Evolutionary conservation across 2,797 vertebrate genomes (phyloP).

Genomic region (Mionectes olivaceus): DNA sequence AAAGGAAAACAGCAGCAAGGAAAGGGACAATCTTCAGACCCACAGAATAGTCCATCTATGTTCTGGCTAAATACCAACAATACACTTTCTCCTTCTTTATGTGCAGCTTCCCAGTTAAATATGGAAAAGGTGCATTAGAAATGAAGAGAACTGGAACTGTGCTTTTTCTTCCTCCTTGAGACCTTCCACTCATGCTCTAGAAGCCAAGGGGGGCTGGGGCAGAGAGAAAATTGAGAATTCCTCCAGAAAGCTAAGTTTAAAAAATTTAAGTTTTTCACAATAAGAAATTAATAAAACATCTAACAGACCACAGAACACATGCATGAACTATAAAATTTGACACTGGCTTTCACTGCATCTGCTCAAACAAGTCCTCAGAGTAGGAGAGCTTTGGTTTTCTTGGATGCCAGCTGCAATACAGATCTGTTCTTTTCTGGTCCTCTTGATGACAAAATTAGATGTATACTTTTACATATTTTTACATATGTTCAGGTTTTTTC

Average conservation of each 20-base stretch:
- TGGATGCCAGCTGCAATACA: neutral
- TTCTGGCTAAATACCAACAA: neutral
- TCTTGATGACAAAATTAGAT: slow-evolving; percentile 17
- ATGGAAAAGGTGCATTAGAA: neutral
- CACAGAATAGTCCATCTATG: accelerated
- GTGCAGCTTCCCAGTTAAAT: neutral
- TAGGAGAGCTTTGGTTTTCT: neutral
- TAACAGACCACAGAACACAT: neutral
- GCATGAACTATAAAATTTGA: neutral
- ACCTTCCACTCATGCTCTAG: neutral
- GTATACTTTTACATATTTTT: slow-evolving; percentile 60
- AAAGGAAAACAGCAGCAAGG: neutral
- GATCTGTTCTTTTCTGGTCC: neutral
- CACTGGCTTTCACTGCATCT: neutral
- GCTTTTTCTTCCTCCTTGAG: neutral
- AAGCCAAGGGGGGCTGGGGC: neutral
- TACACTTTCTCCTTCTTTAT: neutral
- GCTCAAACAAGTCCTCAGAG: neutral
- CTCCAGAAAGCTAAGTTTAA: neutral
- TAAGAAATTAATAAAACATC: neutral
- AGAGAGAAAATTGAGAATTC: neutral
- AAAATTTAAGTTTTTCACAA: neutral
- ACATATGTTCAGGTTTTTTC: slow-evolving; percentile 41
- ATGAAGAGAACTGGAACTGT: neutral
- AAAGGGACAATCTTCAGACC: neutral